phyloP scores from a whole-genome alignment of 64 coral and sea anemone genomes.

The Montipora sp. region DNA sequence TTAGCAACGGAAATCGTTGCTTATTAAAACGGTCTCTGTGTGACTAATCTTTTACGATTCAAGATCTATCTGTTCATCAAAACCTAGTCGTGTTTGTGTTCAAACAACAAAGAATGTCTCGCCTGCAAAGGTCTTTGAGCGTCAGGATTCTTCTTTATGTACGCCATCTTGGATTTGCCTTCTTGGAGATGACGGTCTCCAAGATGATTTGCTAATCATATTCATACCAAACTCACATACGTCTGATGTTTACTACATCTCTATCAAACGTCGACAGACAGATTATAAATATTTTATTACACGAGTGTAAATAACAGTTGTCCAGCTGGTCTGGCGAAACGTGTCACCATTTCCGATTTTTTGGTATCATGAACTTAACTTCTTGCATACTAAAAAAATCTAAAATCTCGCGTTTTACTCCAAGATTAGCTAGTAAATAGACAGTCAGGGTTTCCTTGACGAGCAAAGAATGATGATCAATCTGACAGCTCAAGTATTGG shows the following conservation, averaged over 20 bases:
- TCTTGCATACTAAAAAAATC: not conserved
- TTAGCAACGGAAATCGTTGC: not conserved
- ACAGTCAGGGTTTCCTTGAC: slow-evolving; percentile 5
- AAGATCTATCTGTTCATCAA: not conserved
- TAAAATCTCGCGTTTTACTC: not conserved
- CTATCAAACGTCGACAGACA: not conserved
- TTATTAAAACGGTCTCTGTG: not conserved
- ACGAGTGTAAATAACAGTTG: not conserved
- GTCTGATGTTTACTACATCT: slow-evolving; percentile 14
- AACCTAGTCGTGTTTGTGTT: not conserved
- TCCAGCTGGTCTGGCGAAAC: not conserved
- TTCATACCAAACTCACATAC: slow-evolving; percentile 52
- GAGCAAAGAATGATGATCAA: slow-evolving; percentile 18
- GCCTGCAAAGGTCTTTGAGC: slow-evolving; percentile 84
- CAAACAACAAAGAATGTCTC: not conserved
- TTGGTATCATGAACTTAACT: not conserved
- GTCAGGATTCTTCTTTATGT: slow-evolving; percentile 93
- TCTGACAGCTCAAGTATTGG: not conserved
- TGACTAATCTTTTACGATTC: not conserved
- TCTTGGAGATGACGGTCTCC: slow-evolving; percentile 65
- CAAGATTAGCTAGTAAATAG: not conserved
- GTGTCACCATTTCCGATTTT: not conserved
- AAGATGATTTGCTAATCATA: slow-evolving; percentile 60
- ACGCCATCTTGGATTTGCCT: slow-evolving; percentile 88
- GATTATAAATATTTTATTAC: slow-evolving; percentile 36